phyloP scores from a whole-genome alignment of 2,113 vertebrate species.

The Dasyurus viverrinus region DNA sequence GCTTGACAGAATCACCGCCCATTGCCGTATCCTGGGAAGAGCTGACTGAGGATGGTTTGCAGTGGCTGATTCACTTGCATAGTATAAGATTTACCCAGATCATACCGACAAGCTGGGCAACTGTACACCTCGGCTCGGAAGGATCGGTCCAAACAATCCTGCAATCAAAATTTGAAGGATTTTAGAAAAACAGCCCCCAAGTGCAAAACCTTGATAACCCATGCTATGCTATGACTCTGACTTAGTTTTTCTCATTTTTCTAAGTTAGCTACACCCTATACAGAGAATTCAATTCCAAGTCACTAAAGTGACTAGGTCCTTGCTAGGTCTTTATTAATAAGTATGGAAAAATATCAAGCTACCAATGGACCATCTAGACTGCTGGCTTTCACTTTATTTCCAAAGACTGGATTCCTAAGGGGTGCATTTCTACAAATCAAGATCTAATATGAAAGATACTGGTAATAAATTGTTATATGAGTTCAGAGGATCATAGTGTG shows the following conservation, averaged over 20 bases:
- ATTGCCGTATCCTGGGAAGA: slow-evolving; percentile 96
- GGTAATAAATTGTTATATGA: neutral
- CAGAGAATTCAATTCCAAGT: neutral
- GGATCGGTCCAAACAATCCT: slow-evolving; percentile 97
- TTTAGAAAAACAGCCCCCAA: neutral
- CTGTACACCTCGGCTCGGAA: slow-evolving; percentile 95
- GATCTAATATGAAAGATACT: neutral
- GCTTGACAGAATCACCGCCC: slow-evolving; percentile 90
- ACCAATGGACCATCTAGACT: neutral
- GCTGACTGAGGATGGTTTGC: slow-evolving; percentile 92
- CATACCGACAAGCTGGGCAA: slow-evolving; percentile 94
- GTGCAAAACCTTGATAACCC: neutral
- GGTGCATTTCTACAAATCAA: neutral
- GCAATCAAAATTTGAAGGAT: neutral
- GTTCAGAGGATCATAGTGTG: neutral
- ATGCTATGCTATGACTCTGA: neutral
- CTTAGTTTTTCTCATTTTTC: neutral
- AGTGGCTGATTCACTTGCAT: slow-evolving; percentile 92
- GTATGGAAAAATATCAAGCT: neutral
- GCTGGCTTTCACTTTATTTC: neutral
- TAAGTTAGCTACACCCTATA: neutral
- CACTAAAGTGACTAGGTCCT: neutral
- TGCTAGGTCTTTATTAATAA: neutral
- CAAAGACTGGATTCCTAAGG: neutral
- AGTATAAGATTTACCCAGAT: slow-evolving; percentile 91